Evolutionary conservation across 2,797 vertebrate genomes (phyloP).

Genomic region (Stomatorhinus walkeri): DNA sequence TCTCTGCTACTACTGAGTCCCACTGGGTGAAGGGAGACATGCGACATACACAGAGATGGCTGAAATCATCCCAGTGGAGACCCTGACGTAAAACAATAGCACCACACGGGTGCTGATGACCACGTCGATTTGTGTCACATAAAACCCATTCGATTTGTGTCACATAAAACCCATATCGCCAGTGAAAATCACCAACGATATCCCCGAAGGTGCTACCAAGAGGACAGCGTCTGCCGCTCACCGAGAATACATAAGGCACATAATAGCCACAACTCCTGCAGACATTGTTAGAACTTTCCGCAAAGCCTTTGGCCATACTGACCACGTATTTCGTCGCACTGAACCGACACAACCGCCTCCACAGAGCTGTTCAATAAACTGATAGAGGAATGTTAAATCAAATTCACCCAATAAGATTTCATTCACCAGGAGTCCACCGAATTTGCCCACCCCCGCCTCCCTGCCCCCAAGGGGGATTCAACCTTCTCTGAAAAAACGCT

Average conservation of each 20-base stretch:
- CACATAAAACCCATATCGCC: background rate
- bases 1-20: slow-evolving; percentile 32
- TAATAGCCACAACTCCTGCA: background rate
- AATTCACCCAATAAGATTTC: slow-evolving; percentile 14
- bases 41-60: slow-evolving; percentile 33
- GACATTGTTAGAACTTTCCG: background rate
- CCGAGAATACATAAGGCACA: background rate
- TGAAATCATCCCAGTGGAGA: slow-evolving; percentile 24
- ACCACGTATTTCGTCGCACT: background rate
- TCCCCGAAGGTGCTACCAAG: too few relatives aligned
- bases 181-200: background rate
- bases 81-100: background rate
- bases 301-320: background rate
- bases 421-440: background rate
- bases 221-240: too few relatives aligned
- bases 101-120: background rate
- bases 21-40: slow-evolving; percentile 30
- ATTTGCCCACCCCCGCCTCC: background rate
- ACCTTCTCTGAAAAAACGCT: background rate
- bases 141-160: background rate
- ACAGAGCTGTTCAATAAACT: slow-evolving; percentile 3
- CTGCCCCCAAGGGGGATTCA: background rate
- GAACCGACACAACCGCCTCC: background rate
- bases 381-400: slow-evolving; percentile 9
- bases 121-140: background rate